phyloP scores from a whole-genome alignment of 2,888 invertebrate species.

The Fabriciana adippe region DNA sequence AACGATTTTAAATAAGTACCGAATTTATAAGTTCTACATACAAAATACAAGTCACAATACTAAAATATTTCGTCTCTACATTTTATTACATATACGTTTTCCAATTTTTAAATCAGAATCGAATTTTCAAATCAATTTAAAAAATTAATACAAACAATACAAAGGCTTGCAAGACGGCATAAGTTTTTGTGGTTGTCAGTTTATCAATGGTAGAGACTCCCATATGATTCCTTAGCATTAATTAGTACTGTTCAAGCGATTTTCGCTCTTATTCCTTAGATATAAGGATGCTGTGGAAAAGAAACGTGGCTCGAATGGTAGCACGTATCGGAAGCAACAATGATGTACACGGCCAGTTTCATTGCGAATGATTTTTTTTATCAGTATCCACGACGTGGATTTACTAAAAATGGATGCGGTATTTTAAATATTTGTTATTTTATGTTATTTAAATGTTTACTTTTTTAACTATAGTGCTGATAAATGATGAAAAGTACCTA shows the following conservation, averaged over 20 bases:
- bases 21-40: too few species aligned
- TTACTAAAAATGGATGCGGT: conserved; percentile 38
- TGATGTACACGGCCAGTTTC: conserved; percentile 71
- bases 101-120: conserved; percentile 13
- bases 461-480: not conserved
- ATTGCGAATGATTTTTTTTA: conserved; percentile 61
- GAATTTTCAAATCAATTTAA: conserved; percentile 17
- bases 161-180: conserved; percentile 35
- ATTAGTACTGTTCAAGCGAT: conserved; percentile 40
- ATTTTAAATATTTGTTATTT: conserved; percentile 33
- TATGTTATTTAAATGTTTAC: not conserved
- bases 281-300: conserved; percentile 32
- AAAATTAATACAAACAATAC: conserved; percentile 33
- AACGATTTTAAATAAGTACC: too few species aligned
- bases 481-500: not conserved
- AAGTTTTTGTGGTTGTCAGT: conserved; percentile 42
- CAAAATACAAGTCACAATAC: too few species aligned
- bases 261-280: conserved; percentile 25
- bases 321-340: conserved; percentile 70
- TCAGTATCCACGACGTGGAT: conserved; percentile 59
- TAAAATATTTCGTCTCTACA: not conserved
- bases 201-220: conserved; percentile 45
- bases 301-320: conserved; percentile 50
- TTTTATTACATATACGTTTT: not conserved
- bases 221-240: conserved; percentile 44